Conservation (phyloP, 2,797 vertebrate genomes). For the Chiloscyllium punctatum region DNA sequence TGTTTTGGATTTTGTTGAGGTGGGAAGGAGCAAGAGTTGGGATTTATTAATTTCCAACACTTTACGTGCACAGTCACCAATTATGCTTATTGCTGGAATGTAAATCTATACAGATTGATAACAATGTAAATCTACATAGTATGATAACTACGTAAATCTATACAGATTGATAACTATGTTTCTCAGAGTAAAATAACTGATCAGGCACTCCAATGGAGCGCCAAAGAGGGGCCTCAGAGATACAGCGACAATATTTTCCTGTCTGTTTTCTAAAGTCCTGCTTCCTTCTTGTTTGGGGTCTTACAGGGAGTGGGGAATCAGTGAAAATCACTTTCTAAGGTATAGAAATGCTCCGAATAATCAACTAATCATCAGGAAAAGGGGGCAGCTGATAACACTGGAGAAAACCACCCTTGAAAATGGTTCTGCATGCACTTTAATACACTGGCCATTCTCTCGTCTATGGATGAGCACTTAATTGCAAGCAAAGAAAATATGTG, state of each 20-base stretch:
- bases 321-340: not conserved
- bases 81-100: not conserved
- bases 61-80: not conserved
- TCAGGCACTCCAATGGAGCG: not conserved
- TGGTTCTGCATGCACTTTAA: not conserved
- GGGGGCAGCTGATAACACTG: not conserved
- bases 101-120: not conserved
- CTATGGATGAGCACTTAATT: not conserved
- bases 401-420: not conserved
- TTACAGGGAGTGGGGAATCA: not conserved
- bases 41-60: not conserved
- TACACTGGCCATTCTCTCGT: not conserved
- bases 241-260: not conserved
- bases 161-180: not conserved
- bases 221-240: not conserved
- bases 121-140: too few species aligned
- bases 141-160: too few species aligned
- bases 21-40: not conserved
- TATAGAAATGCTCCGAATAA: not conserved
- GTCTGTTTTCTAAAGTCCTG: not conserved
- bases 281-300: not conserved
- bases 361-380: not conserved
- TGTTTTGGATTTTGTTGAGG: not conserved
- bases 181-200: not conserved
- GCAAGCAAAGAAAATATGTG: not conserved